A percentile compares a stretch with the other conserved stretches of the same genome.
phyloP scores from a whole-genome alignment of 2,888 invertebrate species.

The Standfussiana lucernea region DNA sequence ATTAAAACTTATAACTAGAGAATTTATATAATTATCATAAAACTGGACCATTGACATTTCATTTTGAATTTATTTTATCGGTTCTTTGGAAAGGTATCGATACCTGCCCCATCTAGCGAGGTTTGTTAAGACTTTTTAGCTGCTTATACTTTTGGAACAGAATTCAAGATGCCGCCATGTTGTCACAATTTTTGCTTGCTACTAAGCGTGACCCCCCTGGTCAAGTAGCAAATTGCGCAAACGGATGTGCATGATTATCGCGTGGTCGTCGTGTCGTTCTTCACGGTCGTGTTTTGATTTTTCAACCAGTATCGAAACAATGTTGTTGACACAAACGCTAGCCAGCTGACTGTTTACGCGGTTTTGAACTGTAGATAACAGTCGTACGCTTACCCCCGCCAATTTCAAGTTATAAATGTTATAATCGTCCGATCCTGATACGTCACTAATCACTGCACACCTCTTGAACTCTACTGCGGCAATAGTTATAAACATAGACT shows the following conservation, averaged over 20 bases:
- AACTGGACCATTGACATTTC: too few relatives aligned
- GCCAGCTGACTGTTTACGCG: constrained; percentile 67
- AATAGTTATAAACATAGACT: constrained; percentile 47
- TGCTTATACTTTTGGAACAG: too few relatives aligned
- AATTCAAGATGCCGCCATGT: too few relatives aligned
- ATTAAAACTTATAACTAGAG: too few relatives aligned
- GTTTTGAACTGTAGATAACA: constrained; percentile 69
- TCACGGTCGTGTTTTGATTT: constrained; percentile 39
- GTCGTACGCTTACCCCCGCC: constrained; percentile 68
- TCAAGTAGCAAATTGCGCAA: not conserved
- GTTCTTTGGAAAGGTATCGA: too few relatives aligned
- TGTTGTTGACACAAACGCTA: constrained; percentile 66
- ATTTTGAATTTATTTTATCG: too few relatives aligned
- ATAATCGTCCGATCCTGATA: constrained; percentile 71
- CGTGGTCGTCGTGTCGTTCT: constrained; percentile 4
- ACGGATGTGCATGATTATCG: not conserved
- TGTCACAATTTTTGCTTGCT: too few relatives aligned
- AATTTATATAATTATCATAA: too few relatives aligned
- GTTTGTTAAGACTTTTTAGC: too few relatives aligned
- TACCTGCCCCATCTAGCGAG: too few relatives aligned
- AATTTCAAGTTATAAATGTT: constrained; percentile 64
- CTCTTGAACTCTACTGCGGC: constrained; percentile 49
- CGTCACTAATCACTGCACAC: constrained; percentile 70
- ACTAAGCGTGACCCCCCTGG: too few relatives aligned
- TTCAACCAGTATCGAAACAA: constrained; percentile 49